phyloP scores from a whole-genome alignment of 2,888 invertebrate genomes.

The Cremastinae sp. region DNA sequence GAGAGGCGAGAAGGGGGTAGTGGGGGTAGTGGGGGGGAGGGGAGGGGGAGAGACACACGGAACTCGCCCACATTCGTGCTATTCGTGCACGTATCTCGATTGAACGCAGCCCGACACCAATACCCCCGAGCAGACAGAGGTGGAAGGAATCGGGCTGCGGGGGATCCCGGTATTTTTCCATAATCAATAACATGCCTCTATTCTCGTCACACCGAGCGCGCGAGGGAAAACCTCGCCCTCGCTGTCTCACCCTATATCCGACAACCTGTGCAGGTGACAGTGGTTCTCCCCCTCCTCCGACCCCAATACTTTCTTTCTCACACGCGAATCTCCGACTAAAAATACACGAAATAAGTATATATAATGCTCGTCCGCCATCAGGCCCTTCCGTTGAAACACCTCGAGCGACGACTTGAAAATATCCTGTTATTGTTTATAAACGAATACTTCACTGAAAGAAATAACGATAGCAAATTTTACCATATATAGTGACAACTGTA shows the following conservation, averaged over 20 bases:
- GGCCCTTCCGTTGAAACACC: too few relatives aligned
- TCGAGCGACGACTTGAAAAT: too few relatives aligned
- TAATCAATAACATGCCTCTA: slow-evolving; percentile 79
- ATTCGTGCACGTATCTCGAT: slow-evolving; percentile 14
- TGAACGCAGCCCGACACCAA: slow-evolving; percentile 26
- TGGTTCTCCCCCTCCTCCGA: slow-evolving; percentile 66
- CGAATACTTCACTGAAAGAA: too few relatives aligned
- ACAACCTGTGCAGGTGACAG: slow-evolving; percentile 76
- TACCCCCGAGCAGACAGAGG: slow-evolving; percentile 36
- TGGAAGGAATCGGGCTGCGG: too few relatives aligned
- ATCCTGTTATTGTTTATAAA: too few relatives aligned
- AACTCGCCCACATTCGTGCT: slow-evolving; percentile 26
- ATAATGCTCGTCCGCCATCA: too few relatives aligned
- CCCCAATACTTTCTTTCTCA: slow-evolving; percentile 1
- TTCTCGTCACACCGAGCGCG: slow-evolving; percentile 77
- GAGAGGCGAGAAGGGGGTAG: too few relatives aligned
- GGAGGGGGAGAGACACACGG: slow-evolving; percentile 47
- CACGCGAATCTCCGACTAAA: background rate
- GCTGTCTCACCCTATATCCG: slow-evolving; percentile 62
- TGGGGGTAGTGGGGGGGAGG: too few relatives aligned
- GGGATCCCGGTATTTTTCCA: slow-evolving; percentile 77
- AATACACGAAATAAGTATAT: background rate
- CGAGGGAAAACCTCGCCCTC: slow-evolving; percentile 69
- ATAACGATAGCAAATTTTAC: too few relatives aligned
- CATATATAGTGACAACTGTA: too few relatives aligned